Base-by-base conservation (phyloP, 2,113 vertebrate genomes). In the Rhinoptilus africanus region DNA sequence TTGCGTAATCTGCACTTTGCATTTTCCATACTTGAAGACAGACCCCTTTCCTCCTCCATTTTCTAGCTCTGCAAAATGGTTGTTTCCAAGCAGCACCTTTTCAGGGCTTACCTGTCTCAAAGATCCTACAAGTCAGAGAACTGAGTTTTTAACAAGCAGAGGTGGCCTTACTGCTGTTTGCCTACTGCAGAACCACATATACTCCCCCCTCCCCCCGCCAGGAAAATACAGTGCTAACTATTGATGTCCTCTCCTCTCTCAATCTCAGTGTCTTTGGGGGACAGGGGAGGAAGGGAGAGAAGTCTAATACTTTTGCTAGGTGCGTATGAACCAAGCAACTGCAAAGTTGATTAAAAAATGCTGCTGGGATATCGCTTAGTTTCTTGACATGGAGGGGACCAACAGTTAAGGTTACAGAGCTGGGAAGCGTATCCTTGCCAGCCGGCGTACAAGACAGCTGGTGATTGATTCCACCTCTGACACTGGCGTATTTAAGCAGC, bases 381-480 rank as follows among this genome's bases (percentile, higher is more conserved):
- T 67, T 79, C 56, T 63, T 63, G 24, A 59, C 14, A 6, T 8
- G 14, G 47, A 79, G 10, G 21, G 34, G 20, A 45, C 35, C 43
- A 77, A 30, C 24, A 41, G 27, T 4, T 76, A 35, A 21, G 3
- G 8, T 35, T 3, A 32, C 19, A 64, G 68, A 51, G 13, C 50
- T 0, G 5, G 64, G 53, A 34, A 41, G 45, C 0, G 0, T 35
- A 14, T 18, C 10, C 6, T 13, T 79, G 41, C 48, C 71, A 28
- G 26, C 8, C 26, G 66, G 32, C 17, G 71, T 32, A 15, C 0
- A 0, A 39, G 37, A 30, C 37, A 35, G 32, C 51, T 47, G 50
- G 23, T 9, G 32, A 15, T 1, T 3, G 3, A 28, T 27, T 62
- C 8, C 23, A 10, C 45, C 45, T 51, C 37, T 47, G 28, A n/a